Base-by-base conservation (phyloP, 1,140 invertebrate genomes). In the Trichoplusia ni region DNA sequence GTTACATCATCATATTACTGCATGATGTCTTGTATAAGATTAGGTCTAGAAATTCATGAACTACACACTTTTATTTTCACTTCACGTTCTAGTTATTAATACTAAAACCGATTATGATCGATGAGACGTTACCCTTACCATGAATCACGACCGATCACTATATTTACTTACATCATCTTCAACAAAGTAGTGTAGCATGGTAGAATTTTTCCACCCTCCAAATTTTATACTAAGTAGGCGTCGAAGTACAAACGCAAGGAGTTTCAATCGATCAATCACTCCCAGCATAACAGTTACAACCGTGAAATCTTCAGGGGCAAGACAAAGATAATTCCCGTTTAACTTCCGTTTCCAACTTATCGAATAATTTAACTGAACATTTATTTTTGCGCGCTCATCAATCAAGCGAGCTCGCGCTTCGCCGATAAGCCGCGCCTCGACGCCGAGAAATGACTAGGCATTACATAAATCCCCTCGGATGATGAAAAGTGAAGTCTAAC, bases 401-500 rank as follows among this genome's bases (percentile, higher is more conserved):
- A 91, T 91, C 90, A 91, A 91, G 85, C 81, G 85, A 87, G 78
- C 84, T 77, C 79, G 81, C 82, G 84, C 78, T 76, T 69, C 83
- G 75, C 81, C 82, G 88, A 89, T 84, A 87, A 86, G 89, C 84
- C 82, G 70, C 86, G 87, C 76, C 83, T 80, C 86, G 84, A 86
- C 86, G 87, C 89, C 89, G 90, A 91, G 90, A 91, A 91, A 91
- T 91, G 90, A 91, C 90, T 91, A 90, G 88, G 90, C 90, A 91
- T 91, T 91, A 91, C 89, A 91, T 90, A 91, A 91, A 91, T 91
- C 90, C 90, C 89, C 84, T 90, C 83, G 90, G 90, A 91, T 91
- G 90, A 91, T 91, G 90, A 91, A 91, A 91, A 91, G 90, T 91
- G 90, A 91, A 91, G 90, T 91, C 89, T 91, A 87, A 91, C 90